These are phyloP conservation scores for Nasua narica DNA, from an alignment of 2,797 vertebrate species.

Conservation along the genomic window DNA sequence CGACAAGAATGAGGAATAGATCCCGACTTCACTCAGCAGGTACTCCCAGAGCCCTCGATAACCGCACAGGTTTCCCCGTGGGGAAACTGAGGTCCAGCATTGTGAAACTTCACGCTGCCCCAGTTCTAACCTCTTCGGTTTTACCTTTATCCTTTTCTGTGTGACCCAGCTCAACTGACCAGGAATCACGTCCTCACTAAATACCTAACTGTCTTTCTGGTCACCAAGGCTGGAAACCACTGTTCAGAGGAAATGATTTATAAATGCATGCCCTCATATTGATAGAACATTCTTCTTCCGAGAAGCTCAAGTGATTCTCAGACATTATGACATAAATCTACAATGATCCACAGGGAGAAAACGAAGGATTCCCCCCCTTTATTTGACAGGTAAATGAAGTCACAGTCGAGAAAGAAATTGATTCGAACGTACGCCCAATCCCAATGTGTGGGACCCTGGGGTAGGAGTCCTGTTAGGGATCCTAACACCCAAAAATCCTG, in stretches of 20 bases:
- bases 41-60: not conserved
- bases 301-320: constrained; percentile 28
- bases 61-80: not conserved
- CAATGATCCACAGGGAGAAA: not conserved
- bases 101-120: no score
- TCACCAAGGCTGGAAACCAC: not conserved
- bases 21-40: not conserved
- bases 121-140: not conserved
- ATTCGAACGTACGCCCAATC: not conserved
- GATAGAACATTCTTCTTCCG: constrained; percentile 19
- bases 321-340: constrained; percentile 43
- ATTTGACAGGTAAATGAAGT: constrained; percentile 38
- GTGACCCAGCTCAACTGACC: not conserved
- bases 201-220: not conserved
- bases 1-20: not conserved
- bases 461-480: no score
- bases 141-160: not conserved
- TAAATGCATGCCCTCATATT: not conserved
- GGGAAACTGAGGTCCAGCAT: not conserved
- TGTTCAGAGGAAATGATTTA: constrained; percentile 11
- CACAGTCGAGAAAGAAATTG: not conserved
- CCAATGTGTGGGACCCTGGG: not conserved
- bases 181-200: not conserved
- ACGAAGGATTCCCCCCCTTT: not conserved
- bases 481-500: not conserved